Evolutionary conservation across 2,888 invertebrate genomes (phyloP), one percentile per base, ranked within the genome.

Genomic region (Pimpla rufipes): DNA sequence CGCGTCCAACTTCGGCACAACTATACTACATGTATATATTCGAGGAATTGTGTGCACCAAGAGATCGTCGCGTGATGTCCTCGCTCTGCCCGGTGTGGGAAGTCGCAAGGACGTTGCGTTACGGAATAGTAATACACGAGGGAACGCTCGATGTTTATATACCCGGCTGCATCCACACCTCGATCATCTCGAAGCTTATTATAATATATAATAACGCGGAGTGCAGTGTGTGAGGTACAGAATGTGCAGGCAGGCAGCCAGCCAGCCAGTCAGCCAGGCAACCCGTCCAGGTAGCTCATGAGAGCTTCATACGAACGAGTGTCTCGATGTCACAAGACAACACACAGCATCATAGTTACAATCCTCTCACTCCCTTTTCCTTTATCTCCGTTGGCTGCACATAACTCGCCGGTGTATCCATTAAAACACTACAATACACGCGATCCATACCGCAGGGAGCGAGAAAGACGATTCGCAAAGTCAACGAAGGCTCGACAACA

Each of bases 61-160:
- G 55, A 42, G 59, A 77, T 57, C 47, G 50, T 66, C 52, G 81
- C 67, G 71, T 21, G 73, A 77, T 77, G 81, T 81, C 81, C 81
- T 81, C 81, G 77, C 77, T 68, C 73, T 40, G 50, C 47, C 71
- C 37, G 62, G 84, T 88, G 90, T 89, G 87, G 86, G 89, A 88
- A 85, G 88, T 79, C 73, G 87, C 89, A 90, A 90, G 89, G 90
- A 90, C 90, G 88, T 87, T 88, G 87, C 57, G 29, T 88, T 89
- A 85, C 82, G 83, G 86, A 83, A 86, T 87, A 85, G 45, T 18
- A 21, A 52, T 45, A 71, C 18, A 59, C 11, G 64, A 76, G 70
- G 11, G 11, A 66, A 64, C 50, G 29, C 40, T 57, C 50, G 67
- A 81, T 59, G 73, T 74, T 81, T 80, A 79, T 86, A 86, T 85